A percentile compares a stretch with the other conserved stretches of the same genome.
Evolutionary conservation across 2,113 vertebrate species (phyloP).

Genomic region (Takifugu flavidus): DNA sequence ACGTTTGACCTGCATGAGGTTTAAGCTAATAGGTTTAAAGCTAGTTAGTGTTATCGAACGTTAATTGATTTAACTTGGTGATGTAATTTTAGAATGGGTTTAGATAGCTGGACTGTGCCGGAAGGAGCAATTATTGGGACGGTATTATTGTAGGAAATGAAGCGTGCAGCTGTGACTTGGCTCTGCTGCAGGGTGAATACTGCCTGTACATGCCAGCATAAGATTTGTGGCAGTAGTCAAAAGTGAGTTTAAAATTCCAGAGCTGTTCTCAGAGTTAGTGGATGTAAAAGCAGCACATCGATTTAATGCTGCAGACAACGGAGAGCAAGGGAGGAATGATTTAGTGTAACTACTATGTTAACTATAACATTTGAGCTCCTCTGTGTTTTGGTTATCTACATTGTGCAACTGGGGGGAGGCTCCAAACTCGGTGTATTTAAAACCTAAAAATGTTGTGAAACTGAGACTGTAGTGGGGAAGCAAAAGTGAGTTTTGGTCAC

Average conservation of each 20-base stretch:
- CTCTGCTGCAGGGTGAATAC: too few relatives aligned
- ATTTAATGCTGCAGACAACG: not conserved
- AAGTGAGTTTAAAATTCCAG: not conserved
- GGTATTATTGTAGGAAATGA: too few relatives aligned
- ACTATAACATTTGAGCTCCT: too few relatives aligned
- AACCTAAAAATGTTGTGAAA: not conserved
- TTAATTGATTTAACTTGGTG: conserved; percentile 19
- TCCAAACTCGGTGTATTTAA: not conserved
- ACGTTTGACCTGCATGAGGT: conserved; percentile 24
- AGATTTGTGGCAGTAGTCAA: not conserved
- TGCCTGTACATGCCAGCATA: too few relatives aligned
- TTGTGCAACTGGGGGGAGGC: too few relatives aligned
- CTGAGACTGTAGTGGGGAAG: not conserved
- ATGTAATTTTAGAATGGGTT: not conserved
- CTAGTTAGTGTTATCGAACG: conserved; percentile 3
- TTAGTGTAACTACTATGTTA: too few relatives aligned
- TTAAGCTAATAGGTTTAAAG: conserved; percentile 1
- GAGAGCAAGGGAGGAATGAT: too few relatives aligned
- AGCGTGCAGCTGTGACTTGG: too few relatives aligned
- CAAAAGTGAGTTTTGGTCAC: too few relatives aligned
- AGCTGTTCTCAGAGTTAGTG: too few relatives aligned
- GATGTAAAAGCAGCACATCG: not conserved
- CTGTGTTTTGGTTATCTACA: too few relatives aligned
- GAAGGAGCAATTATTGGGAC: not conserved
- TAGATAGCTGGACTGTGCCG: not conserved